Evolutionary conservation across 2,888 invertebrate species (phyloP), one percentile per base, ranked within the genome.

Genomic region (Arrhopalites spinosus): DNA sequence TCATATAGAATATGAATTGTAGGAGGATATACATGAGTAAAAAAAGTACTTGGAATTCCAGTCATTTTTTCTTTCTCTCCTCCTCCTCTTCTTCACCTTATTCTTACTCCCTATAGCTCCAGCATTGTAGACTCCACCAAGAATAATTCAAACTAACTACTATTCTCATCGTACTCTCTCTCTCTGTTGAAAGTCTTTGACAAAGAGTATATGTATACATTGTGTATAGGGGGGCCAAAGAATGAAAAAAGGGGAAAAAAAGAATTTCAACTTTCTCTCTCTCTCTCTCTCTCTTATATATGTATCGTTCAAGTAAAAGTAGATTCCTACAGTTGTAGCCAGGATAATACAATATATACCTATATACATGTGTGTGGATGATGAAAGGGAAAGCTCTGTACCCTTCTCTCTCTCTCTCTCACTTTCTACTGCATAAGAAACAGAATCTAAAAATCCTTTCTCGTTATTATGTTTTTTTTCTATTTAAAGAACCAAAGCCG

Each of bases 11-110:
- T 36, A 36, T 36, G 36, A 36, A 36, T 36, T 36, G 36, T 36
- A 36, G 36, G 36, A 3, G 36, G 36, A 36, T 36, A 36, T 3
- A 7, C 36, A 36, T 36, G 36, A 36, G 36, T 36, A 69, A 69
- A 69, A 64, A 69, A 69, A 69, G 69, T 69, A 69, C 69, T 69
- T 69, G 69, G 69, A 30, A 69, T 69, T 69, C 69, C 50, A 69
- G 53, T 53, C 69, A 53, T 27, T 25, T 17, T 25, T 68, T 59
- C 23, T 68, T 15, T 50, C 50, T 68, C 68, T 68, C 68, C 47
- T 43, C 43, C 68, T 68, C 68, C 20, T 15, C 27, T 15, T 47
- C 47, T 47, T 43, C 64, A 29, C 30, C 36, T 29, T 29, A 27
- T 8, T 25, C 8, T 23, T 13, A 59, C 59, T 59, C 20, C 20